A percentile compares a stretch with the other conserved stretches of the same genome.
Conservation (phyloP, 2,888 invertebrate species). For the Tenthredo notha region DNA sequence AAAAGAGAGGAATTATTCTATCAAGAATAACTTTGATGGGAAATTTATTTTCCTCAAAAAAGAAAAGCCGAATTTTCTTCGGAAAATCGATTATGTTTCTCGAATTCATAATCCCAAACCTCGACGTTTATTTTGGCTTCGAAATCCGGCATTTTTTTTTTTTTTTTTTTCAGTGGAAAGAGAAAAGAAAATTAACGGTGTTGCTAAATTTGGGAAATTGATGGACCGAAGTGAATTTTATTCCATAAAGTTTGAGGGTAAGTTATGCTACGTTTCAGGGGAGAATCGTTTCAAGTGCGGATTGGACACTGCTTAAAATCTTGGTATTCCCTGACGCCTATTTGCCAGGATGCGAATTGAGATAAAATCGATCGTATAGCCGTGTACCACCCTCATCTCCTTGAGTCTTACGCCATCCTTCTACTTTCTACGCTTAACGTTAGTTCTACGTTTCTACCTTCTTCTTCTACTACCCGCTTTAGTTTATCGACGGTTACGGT, state of each 20-base stretch:
- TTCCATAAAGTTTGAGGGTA: not conserved
- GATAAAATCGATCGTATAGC: constrained; percentile 34
- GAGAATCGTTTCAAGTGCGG: constrained; percentile 4
- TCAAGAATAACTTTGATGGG: not conserved
- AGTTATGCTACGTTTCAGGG: not conserved
- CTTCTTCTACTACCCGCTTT: not conserved
- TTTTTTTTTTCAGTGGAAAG: not conserved
- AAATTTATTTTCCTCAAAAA: not conserved
- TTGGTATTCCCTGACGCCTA: constrained; percentile 27
- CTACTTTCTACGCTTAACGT: constrained; percentile 16
- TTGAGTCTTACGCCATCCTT: constrained; percentile 14
- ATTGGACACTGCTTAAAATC: constrained; percentile 12
- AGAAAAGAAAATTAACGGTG: not conserved
- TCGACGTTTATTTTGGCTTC: not conserved
- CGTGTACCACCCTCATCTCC: not conserved
- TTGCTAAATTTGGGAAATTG: not conserved
- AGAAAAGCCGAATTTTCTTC: not conserved
- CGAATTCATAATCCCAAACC: not conserved
- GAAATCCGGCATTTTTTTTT: not conserved
- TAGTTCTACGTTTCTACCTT: constrained; percentile 14
- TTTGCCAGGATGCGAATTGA: not conserved
- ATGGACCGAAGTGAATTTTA: not conserved
- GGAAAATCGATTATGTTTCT: not conserved
- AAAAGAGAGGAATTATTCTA: too few species aligned
- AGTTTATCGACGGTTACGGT: constrained; percentile 45